Base-by-base conservation (phyloP, 2,888 invertebrate species). In the Hofmannophila pseudospretella region DNA sequence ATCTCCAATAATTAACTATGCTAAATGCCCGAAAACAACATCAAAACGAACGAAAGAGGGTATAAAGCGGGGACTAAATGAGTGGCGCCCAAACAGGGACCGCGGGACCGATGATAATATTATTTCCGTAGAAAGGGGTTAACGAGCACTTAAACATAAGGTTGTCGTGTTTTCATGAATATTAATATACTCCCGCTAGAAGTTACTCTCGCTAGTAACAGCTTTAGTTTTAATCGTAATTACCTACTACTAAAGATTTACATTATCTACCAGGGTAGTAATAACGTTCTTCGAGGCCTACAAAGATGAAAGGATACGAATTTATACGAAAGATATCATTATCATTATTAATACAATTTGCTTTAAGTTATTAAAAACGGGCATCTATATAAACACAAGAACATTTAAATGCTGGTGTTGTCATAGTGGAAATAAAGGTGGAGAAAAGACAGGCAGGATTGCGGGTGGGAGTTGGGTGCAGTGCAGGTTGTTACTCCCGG, bases 401-500 rank as follows among this genome's bases (percentile, higher is more conserved):
- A n/a, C 28, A 26, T 34, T 25, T 16, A 34, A 34, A 27, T 34
- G 9, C 29, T 11, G 4, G 12, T 30, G 29, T 30, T 30, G 27
- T 30, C 29, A 25, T 25, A 33, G 25, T 25, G 30, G 16, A 53
- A 48, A 51, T 52, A 14, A 20, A 58, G 58, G 62, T 64, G 56
- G 58, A 55, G 65, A 63, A 55, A 62, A 62, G 56, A 49, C 50
- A 47, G 55, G 49, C 51, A 42, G 51, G 51, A 51, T 51, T 49
- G 27, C 20, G 25, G 36, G 60, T n/a, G 69, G 66, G 58, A 58
- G 58, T 56, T 49, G 65, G 65, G 64, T 57, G 68, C 57, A 60
- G 56, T 61, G 67, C 74, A 77, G 80, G 78, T 75, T 79, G 78
- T 75, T 78, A 73, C 79, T 75, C 80, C 77, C 79, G 72, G 72